phyloP scores from a whole-genome alignment of 2,113 vertebrate genomes.

The Hippocampus mohnikei region DNA sequence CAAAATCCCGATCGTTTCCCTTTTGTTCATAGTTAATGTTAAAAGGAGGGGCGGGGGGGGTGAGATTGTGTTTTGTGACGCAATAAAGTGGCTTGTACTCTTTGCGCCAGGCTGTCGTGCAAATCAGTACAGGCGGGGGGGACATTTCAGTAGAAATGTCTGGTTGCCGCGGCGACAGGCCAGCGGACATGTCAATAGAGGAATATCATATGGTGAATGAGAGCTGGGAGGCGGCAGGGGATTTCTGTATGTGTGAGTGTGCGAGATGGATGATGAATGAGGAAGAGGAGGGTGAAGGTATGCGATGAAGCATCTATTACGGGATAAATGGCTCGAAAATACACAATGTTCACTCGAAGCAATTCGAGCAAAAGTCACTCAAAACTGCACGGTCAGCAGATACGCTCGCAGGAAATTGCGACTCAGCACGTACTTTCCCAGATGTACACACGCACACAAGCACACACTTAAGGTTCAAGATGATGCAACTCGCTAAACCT shows the following conservation, averaged over 20 bases:
- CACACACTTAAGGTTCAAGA: background rate
- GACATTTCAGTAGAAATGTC: constrained; percentile 31
- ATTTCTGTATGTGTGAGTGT: background rate
- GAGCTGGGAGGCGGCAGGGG: constrained; percentile 32
- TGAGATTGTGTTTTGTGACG: too few relatives aligned
- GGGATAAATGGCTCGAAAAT: background rate
- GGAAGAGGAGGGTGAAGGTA: constrained; percentile 14
- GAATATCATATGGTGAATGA: constrained; percentile 68
- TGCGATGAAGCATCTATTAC: background rate
- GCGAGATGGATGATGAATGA: constrained; percentile 29
- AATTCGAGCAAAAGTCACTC: background rate
- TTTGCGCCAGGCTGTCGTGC: constrained; percentile 47
- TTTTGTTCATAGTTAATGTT: too few relatives aligned
- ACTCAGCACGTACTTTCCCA: constrained; percentile 28
- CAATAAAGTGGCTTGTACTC: background rate
- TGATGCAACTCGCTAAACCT: too few relatives aligned
- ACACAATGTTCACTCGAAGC: background rate
- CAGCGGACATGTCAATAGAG: constrained; percentile 55
- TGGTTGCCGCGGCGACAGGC: constrained; percentile 56
- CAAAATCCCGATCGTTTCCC: too few relatives aligned
- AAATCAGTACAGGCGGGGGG: constrained; percentile 45
- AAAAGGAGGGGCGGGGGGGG: too few relatives aligned
- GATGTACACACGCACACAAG: background rate
- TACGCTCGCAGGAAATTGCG: constrained; percentile 22
- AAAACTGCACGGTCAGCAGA: constrained; percentile 31